These are phyloP conservation scores for Diaperis boleti DNA, from an alignment of 2,888 invertebrate genomes.

Conservation along the genomic window DNA sequence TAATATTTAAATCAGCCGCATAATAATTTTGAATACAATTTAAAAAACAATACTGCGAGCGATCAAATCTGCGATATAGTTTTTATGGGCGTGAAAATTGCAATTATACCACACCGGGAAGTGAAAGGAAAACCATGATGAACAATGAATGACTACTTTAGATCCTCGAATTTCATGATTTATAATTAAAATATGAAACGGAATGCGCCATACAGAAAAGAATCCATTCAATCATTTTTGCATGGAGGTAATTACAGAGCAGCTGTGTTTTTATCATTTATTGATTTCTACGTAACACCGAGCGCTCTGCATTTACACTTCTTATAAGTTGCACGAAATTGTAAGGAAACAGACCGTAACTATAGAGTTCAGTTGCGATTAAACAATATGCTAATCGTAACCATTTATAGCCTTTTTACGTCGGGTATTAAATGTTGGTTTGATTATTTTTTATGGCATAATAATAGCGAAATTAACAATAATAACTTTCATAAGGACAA, in stretches of 20 bases:
- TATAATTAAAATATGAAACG: slow-evolving; percentile 1
- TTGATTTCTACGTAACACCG: slow-evolving; percentile 45
- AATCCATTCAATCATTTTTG: slow-evolving; percentile 36
- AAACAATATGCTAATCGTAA: slow-evolving; percentile 28
- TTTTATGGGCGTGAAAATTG: slow-evolving; percentile 28
- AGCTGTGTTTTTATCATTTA: slow-evolving; percentile 43
- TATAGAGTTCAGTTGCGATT: slow-evolving; percentile 21
- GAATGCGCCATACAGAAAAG: too few species aligned
- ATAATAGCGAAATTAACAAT: not conserved
- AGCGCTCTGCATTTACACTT: slow-evolving; percentile 42
- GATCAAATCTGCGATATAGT: slow-evolving; percentile 27
- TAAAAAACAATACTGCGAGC: slow-evolving; percentile 31
- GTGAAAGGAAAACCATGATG: slow-evolving; percentile 29
- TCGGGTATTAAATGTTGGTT: not conserved
- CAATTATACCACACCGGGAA: slow-evolving; percentile 22
- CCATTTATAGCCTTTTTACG: slow-evolving; percentile 29
- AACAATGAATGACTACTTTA: slow-evolving; percentile 20
- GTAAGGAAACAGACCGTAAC: slow-evolving; percentile 48
- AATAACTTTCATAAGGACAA: not conserved
- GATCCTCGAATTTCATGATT: too few species aligned
- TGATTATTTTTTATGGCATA: slow-evolving; percentile 15
- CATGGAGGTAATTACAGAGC: slow-evolving; percentile 35
- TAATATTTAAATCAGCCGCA: slow-evolving; percentile 5
- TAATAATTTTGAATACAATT: slow-evolving; percentile 16
- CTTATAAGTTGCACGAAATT: slow-evolving; percentile 49